These are phyloP conservation scores for Euborellia annulipes DNA, from an alignment of 1,140 invertebrate genomes.

Conservation along the genomic window DNA sequence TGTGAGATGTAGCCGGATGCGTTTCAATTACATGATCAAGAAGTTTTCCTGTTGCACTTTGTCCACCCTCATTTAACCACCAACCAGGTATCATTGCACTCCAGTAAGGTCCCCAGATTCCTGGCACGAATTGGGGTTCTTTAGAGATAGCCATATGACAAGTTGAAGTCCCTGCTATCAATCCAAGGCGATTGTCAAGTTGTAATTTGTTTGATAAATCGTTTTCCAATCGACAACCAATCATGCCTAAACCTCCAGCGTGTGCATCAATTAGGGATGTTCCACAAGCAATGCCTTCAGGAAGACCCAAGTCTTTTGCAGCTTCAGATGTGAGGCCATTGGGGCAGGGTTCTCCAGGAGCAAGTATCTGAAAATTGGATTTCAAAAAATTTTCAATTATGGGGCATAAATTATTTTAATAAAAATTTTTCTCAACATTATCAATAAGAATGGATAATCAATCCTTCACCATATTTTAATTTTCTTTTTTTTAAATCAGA, in stretches of 20 bases:
- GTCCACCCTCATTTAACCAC: slow-evolving; percentile 84
- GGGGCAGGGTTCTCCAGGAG: slow-evolving; percentile 58
- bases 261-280: slow-evolving; percentile 90
- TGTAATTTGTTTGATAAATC: too few species aligned
- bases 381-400: too few species aligned
- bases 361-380: slow-evolving; percentile 34
- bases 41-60: slow-evolving; percentile 77
- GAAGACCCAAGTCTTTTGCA: slow-evolving; percentile 53
- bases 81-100: slow-evolving; percentile 74
- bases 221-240: slow-evolving; percentile 35
- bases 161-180: slow-evolving; percentile 89
- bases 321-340: slow-evolving; percentile 43
- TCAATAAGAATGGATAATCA: too few species aligned
- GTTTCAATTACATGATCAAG: slow-evolving; percentile 70
- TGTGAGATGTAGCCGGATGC: slow-evolving; percentile 54
- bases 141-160: slow-evolving; percentile 82
- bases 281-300: slow-evolving; percentile 55
- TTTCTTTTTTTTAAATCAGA: too few species aligned
- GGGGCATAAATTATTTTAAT: too few species aligned
- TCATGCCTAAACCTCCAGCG: slow-evolving; percentile 76
- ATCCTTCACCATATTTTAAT: too few species aligned
- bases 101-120: slow-evolving; percentile 90
- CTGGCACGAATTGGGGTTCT: slow-evolving; percentile 50
- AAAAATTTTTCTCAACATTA: too few species aligned
- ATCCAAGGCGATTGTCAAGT: slow-evolving; percentile 26